Base-by-base conservation (phyloP, 1,140 invertebrate species). In the Rhynchophorus ferrugineus region DNA sequence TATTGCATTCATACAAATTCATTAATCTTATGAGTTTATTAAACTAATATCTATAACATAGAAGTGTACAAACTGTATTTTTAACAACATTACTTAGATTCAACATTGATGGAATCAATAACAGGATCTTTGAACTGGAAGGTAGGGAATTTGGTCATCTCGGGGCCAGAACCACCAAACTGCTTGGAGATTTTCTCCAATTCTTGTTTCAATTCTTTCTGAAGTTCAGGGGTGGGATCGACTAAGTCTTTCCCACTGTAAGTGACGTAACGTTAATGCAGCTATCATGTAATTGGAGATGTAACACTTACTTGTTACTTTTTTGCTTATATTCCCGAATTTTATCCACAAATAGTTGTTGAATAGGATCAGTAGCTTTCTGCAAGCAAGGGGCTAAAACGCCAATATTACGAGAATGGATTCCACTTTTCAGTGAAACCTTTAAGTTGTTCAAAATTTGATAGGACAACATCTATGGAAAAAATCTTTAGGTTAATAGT, bases 281-380 rank as follows among this genome's bases (percentile, higher is more conserved):
- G 18, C 14, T 2, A n/a, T 16, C 5, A 7, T 16, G 13, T 13
- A 20, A 34, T 50, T 9, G 8, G 13, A 29, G 20, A 39, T 39
- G 21, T 9, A 3, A 24, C n/a, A 54, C 77, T 75, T 78, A 87
- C 84, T 73, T 71, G 64, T 75, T 73, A 67, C 77, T 81, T 62
- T 87, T 86, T 13, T 82, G 72, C 61, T 82, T 88, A 73, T 93
- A 97, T 73, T 95, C 92, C 43, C 81, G 80, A 56, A 96, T 81
- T 81, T 95, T 95, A 44, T 95, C 88, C 34, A 95, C 61, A 69
- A 97, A 97, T 18, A 96, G 69, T 71, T 95, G 85, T 67, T 96
- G 93, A 65, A 97, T 92, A 3, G 92, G 91, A 70, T 96, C 93
- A 3, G 75, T 73, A 3, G 81, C 83, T 66, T 86, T 85, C 63